Conservation (phyloP, 2,888 invertebrate genomes). For the Agrotis ipsilon region DNA sequence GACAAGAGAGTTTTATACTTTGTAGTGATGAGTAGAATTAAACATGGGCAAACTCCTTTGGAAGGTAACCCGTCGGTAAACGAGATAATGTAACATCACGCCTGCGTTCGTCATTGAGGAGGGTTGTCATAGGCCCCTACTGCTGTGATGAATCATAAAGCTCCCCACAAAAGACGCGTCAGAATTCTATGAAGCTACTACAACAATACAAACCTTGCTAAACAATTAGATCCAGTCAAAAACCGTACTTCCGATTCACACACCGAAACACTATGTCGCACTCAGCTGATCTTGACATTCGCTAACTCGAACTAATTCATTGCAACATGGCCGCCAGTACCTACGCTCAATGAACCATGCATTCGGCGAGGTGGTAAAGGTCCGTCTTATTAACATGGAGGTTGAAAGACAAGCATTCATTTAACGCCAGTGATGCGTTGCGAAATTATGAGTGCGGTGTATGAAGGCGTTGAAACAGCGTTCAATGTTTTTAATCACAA, state of each 20-base stretch:
- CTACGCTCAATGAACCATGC: constrained; percentile 72
- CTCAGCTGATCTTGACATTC: constrained; percentile 69
- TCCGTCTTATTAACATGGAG: constrained; percentile 78
- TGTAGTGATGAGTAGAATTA: too few species aligned
- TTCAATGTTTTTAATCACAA: constrained; percentile 44
- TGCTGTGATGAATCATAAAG: constrained; percentile 1
- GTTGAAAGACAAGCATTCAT: constrained; percentile 58
- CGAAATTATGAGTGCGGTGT: constrained; percentile 56
- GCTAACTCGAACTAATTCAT: constrained; percentile 76
- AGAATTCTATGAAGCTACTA: constrained; percentile 8
- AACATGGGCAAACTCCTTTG: too few species aligned
- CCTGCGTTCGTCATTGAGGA: too few species aligned
- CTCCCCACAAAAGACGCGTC: constrained; percentile 4
- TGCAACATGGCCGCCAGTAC: constrained; percentile 62
- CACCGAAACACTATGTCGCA: constrained; percentile 43
- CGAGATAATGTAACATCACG: too few species aligned
- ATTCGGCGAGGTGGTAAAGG: constrained; percentile 68
- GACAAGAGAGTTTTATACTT: too few species aligned
- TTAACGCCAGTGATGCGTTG: constrained; percentile 64
- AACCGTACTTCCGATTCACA: constrained; percentile 55
- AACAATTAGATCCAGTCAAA: constrained; percentile 40
- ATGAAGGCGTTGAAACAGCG: constrained; percentile 33
- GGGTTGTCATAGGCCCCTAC: too few species aligned
- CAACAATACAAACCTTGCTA: constrained; percentile 48
- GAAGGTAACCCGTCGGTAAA: too few species aligned